Percentiles rank a stretch among this genome's conserved stretches.
phyloP scores from a whole-genome alignment of 2,797 vertebrate genomes.

The Hydrocynus forskahlii region DNA sequence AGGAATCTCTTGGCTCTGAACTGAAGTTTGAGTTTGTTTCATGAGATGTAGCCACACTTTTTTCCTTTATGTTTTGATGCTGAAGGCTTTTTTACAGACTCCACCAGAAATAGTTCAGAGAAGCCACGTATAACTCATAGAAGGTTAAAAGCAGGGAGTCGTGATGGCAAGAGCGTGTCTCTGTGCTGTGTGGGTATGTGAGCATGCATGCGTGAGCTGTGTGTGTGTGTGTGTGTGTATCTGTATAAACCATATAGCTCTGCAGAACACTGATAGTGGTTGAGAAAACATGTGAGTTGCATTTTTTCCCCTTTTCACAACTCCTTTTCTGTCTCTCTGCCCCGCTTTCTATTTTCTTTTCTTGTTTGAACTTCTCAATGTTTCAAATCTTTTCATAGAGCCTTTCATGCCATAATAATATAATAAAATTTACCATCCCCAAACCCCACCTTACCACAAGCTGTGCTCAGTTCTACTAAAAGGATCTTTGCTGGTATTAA shows the following conservation, averaged over 20 bases:
- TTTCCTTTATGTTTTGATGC: slow-evolving; percentile 53
- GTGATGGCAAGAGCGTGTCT: slow-evolving; percentile 22
- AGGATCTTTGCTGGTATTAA: too few relatives aligned
- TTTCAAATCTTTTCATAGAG: neutral
- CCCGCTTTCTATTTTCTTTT: neutral
- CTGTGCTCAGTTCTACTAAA: neutral
- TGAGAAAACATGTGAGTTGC: neutral
- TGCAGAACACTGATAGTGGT: neutral
- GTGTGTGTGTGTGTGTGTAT: neutral
- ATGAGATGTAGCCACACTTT: slow-evolving; percentile 18
- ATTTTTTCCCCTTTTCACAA: slow-evolving; percentile 38
- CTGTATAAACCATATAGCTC: slow-evolving; percentile 8
- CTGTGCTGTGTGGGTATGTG: slow-evolving; percentile 55
- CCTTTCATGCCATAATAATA: neutral
- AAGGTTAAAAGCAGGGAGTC: slow-evolving; percentile 58
- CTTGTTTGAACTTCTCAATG: neutral
- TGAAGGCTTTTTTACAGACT: slow-evolving; percentile 55
- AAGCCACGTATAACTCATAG: slow-evolving; percentile 60
- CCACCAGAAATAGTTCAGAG: slow-evolving; percentile 66
- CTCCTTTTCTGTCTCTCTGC: slow-evolving; percentile 32
- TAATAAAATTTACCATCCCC: neutral
- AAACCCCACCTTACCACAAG: neutral
- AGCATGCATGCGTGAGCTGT: slow-evolving; percentile 3
- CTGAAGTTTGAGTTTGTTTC: slow-evolving; percentile 40
- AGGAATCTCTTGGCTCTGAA: slow-evolving; percentile 11